Percentiles rank a stretch among this genome's conserved stretches.
Evolutionary conservation across 1,140 invertebrate genomes (phyloP).

Genomic region (Rhyzopertha dominica): DNA sequence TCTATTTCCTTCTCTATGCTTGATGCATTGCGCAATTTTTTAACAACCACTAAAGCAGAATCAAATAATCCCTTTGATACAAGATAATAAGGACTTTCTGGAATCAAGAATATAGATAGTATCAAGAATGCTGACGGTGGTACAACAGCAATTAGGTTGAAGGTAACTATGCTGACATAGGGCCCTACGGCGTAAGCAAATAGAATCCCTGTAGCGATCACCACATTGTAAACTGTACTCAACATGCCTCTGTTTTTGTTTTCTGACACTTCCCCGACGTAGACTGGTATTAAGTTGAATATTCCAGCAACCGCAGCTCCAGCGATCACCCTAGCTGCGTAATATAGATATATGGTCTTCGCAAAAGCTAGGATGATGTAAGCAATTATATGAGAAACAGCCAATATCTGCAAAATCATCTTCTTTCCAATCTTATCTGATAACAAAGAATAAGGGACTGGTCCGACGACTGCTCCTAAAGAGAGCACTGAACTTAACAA

Average conservation of each 20-base stretch:
- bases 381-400: constrained; percentile 42
- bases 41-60: too few relatives aligned
- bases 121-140: constrained; percentile 49
- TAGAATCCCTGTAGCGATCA: constrained; percentile 22
- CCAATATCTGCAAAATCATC: constrained; percentile 41
- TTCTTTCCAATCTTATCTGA: constrained; percentile 47
- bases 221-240: constrained; percentile 61
- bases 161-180: constrained; percentile 50
- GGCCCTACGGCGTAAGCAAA: constrained; percentile 55
- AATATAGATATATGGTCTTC: constrained; percentile 37
- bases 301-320: constrained; percentile 47
- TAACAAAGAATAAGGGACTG: constrained; percentile 33
- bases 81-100: constrained; percentile 73
- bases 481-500: constrained; percentile 79
- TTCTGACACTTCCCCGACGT: constrained; percentile 51
- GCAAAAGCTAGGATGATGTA: constrained; percentile 46
- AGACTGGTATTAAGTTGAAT: constrained; percentile 49
- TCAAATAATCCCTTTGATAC: too few relatives aligned
- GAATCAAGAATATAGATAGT: constrained; percentile 48
- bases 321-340: constrained; percentile 44
- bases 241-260: constrained; percentile 29
- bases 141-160: constrained; percentile 46
- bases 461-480: constrained; percentile 61
- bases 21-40: too few relatives aligned
- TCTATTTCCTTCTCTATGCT: constrained; percentile 55